phyloP scores from a whole-genome alignment of 2,113 vertebrate species.

The Corynorhinus townsendii region DNA sequence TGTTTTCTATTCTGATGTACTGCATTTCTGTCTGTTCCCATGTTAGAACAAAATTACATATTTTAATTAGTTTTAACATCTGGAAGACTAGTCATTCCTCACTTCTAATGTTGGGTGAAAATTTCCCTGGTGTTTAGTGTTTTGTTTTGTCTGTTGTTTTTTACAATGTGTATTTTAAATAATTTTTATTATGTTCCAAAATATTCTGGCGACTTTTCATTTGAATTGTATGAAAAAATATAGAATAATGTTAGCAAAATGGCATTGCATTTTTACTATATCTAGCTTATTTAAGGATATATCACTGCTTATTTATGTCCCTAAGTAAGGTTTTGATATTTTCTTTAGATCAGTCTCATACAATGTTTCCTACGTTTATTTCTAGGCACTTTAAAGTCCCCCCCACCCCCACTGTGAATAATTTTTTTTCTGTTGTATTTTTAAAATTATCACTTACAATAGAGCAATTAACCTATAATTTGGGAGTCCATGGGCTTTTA shows the following conservation, averaged over 20 bases:
- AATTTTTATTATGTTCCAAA: slow-evolving; percentile 10
- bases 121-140: not conserved
- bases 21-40: not conserved
- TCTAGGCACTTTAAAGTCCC: not conserved
- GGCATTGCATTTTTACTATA: not conserved
- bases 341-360: not conserved
- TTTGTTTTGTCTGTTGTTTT: not conserved
- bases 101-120: slow-evolving; percentile 25
- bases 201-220: not conserved
- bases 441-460: not conserved
- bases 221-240: not conserved
- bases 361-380: not conserved
- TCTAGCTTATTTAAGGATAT: not conserved
- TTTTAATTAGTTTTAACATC: slow-evolving; percentile 49
- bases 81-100: slow-evolving; percentile 1
- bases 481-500: not conserved
- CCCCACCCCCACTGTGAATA: not conserved
- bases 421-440: not conserved
- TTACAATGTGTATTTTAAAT: slow-evolving; percentile 23
- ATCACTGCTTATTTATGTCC: not conserved
- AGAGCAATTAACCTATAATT: not conserved
- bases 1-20: not conserved
- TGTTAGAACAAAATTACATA: not conserved
- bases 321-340: not conserved
- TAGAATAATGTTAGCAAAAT: not conserved